Conservation (phyloP, 2,888 invertebrate species). For the Eucera pruinosa region DNA sequence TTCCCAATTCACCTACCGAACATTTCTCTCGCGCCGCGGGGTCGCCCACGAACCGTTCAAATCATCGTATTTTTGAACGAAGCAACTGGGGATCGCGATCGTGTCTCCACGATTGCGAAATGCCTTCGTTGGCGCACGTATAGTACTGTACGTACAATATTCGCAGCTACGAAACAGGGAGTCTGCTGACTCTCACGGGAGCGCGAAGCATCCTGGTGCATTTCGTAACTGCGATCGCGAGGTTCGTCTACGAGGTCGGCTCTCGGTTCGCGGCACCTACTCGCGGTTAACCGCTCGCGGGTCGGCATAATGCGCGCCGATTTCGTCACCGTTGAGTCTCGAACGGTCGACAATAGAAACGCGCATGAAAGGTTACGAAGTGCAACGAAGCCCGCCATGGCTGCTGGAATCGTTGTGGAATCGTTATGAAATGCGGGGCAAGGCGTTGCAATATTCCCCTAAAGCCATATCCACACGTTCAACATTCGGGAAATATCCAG, state of each 20-base stretch:
- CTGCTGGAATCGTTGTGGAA: conserved; percentile 41
- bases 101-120: conserved; percentile 27
- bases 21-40: not conserved
- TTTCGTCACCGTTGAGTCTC: conserved; percentile 71
- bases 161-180: conserved; percentile 21
- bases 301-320: conserved; percentile 67
- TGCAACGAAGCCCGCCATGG: conserved; percentile 69
- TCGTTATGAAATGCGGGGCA: conserved; percentile 80
- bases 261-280: conserved; percentile 69
- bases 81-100: not conserved
- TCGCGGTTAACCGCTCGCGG: conserved; percentile 70
- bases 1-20: too few species aligned
- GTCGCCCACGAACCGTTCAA: not conserved
- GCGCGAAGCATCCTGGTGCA: conserved; percentile 55
- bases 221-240: conserved; percentile 63
- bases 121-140: not conserved
- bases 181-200: conserved; percentile 49
- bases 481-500: not conserved
- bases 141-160: too few species aligned
- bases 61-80: conserved; percentile 3
- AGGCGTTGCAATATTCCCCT: conserved; percentile 51
- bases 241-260: conserved; percentile 62
- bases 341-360: conserved; percentile 81
- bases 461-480: not conserved
- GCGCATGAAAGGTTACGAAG: conserved; percentile 80